Percentiles rank a stretch among this genome's conserved stretches.
Conservation (phyloP, 2,888 invertebrate species). For the Scaptodrosophila latifasciaeformis region DNA sequence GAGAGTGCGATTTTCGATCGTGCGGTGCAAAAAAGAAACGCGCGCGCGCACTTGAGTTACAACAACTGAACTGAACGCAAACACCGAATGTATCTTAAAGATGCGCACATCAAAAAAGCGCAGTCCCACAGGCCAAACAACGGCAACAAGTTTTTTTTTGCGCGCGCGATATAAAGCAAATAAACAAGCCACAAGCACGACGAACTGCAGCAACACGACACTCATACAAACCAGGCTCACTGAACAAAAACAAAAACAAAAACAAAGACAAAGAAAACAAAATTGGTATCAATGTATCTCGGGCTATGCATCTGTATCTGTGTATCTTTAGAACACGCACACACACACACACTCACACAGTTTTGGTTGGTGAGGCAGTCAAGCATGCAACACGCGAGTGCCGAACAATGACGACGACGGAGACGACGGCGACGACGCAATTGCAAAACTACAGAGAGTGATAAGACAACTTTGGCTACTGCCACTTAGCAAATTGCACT, state of each 20-base stretch:
- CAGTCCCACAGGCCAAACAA: slow-evolving; percentile 23
- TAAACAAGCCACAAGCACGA: slow-evolving; percentile 46
- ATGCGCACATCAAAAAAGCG: slow-evolving; percentile 57
- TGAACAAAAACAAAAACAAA: slow-evolving; percentile 22
- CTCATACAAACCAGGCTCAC: slow-evolving; percentile 17
- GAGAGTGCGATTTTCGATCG: background rate
- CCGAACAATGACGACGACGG: slow-evolving; percentile 32
- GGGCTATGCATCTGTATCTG: slow-evolving; percentile 25
- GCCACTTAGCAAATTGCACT: background rate
- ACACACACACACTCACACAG: slow-evolving; percentile 13
- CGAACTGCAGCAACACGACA: slow-evolving; percentile 35
- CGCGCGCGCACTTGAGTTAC: slow-evolving; percentile 71
- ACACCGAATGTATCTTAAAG: slow-evolving; percentile 50
- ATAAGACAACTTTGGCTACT: slow-evolving; percentile 31
- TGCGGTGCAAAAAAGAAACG: slow-evolving; percentile 41
- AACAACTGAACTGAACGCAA: slow-evolving; percentile 61
- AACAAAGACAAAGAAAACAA: background rate
- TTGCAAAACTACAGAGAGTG: slow-evolving; percentile 12
- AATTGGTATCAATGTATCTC: slow-evolving; percentile 6
- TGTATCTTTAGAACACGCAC: slow-evolving; percentile 27
- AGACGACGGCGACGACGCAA: slow-evolving; percentile 3
- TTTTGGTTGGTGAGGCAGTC: slow-evolving; percentile 13
- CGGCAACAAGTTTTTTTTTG: slow-evolving; percentile 54
- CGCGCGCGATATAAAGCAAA: slow-evolving; percentile 52
- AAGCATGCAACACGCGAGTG: slow-evolving; percentile 46